Percentiles rank a stretch among this genome's conserved stretches.
These are phyloP conservation scores for Pteruthius melanotis DNA, from an alignment of 2,113 vertebrate species.

Conservation along the genomic window DNA sequence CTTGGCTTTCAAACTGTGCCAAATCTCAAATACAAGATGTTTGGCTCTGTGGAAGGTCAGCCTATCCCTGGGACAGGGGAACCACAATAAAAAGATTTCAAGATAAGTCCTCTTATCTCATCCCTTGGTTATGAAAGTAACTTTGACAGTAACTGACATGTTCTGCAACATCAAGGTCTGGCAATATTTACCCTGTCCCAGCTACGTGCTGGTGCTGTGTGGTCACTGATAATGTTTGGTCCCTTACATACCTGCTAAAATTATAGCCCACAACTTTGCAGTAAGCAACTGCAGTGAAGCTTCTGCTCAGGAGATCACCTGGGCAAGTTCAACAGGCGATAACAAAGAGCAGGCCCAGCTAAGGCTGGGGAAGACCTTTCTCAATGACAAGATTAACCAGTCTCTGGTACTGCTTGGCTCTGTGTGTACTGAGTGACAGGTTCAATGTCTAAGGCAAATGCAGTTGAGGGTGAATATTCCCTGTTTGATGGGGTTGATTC, in stretches of 20 bases:
- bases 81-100: background rate
- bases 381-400: background rate
- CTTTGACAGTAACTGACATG: background rate
- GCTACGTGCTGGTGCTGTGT: background rate
- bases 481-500: background rate
- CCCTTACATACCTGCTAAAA: background rate
- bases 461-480: background rate
- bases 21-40: background rate
- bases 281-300: background rate
- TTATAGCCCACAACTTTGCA: background rate
- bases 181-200: background rate
- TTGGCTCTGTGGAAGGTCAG: background rate
- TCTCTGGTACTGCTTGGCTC: background rate
- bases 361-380: background rate
- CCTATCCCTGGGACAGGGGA: background rate
- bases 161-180: constrained; percentile 6
- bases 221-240: background rate
- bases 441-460: background rate
- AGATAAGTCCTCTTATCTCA: background rate
- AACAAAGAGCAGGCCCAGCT: background rate
- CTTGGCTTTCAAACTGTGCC: background rate
- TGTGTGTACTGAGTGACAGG: background rate
- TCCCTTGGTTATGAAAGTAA: background rate
- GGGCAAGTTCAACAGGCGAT: background rate
- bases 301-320: background rate